These are phyloP conservation scores for Caenorhabditis briggsae DNA, from an alignment of 1,140 invertebrate genomes.

Conservation along the genomic window DNA sequence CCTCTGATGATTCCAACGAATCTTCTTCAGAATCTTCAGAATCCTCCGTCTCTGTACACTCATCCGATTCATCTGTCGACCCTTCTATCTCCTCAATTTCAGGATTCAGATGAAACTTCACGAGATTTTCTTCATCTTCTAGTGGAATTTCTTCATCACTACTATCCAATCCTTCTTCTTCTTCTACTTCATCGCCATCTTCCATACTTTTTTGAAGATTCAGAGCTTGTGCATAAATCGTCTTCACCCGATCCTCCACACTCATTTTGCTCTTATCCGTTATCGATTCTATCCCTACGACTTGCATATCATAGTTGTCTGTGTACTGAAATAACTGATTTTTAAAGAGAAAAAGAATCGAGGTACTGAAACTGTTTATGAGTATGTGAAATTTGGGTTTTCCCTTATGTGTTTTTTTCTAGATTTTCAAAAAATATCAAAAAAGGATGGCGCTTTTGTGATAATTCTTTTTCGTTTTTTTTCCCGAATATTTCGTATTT, in stretches of 20 bases:
- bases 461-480: too few species aligned
- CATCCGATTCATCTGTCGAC: neutral
- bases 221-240: neutral
- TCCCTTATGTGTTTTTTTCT: too few species aligned
- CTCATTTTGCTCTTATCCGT: neutral
- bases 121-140: neutral
- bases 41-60: neutral
- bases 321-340: too few species aligned
- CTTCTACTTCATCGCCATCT: neutral
- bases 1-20: neutral
- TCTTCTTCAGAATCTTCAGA: neutral
- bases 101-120: neutral
- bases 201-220: neutral
- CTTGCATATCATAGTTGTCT: neutral
- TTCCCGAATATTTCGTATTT: too few species aligned
- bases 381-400: too few species aligned
- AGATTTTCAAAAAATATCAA: too few species aligned
- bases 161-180: neutral
- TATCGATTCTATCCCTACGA: neutral
- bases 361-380: too few species aligned
- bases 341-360: too few species aligned
- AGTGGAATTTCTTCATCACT: too few species aligned
- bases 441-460: too few species aligned
- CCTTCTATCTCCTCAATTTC: too few species aligned
- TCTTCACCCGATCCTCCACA: neutral